Conservation (phyloP, 2,113 vertebrate species). For the Ceyx melanurus region DNA sequence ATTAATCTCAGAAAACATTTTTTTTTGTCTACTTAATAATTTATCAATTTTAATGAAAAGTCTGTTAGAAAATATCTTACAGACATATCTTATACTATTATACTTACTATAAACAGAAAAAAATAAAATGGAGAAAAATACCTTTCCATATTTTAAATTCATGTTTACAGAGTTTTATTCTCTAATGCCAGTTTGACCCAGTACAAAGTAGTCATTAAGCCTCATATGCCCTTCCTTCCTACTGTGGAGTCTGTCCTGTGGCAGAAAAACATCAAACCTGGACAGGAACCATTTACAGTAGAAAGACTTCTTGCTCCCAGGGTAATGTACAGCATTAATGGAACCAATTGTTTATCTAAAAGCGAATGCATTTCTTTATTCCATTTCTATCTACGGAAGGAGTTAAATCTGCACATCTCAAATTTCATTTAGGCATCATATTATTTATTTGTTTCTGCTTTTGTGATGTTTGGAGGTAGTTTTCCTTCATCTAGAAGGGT, state of each 20-base stretch:
- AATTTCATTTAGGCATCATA: neutral
- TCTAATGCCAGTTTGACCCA: fast-evolving
- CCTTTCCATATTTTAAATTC: neutral
- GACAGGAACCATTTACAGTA: neutral
- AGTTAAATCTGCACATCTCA: neutral
- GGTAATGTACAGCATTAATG: neutral
- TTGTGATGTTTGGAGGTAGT: neutral
- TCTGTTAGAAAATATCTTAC: neutral
- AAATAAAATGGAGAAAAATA: neutral
- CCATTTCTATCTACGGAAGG: neutral
- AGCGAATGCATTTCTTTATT: neutral
- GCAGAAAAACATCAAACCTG: neutral
- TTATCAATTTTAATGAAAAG: neutral
- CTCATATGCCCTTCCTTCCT: neutral
- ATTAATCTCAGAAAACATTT: neutral
- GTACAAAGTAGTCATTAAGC: neutral
- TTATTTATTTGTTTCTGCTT: neutral
- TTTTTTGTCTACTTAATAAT: neutral
- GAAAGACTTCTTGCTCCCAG: neutral
- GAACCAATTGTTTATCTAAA: neutral
- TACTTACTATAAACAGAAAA: neutral
- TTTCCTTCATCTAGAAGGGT: neutral
- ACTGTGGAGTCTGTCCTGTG: neutral
- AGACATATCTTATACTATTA: neutral
- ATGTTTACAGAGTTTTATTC: neutral